Conservation (phyloP, 2,888 invertebrate species). For the Azorinus chamasolen region DNA sequence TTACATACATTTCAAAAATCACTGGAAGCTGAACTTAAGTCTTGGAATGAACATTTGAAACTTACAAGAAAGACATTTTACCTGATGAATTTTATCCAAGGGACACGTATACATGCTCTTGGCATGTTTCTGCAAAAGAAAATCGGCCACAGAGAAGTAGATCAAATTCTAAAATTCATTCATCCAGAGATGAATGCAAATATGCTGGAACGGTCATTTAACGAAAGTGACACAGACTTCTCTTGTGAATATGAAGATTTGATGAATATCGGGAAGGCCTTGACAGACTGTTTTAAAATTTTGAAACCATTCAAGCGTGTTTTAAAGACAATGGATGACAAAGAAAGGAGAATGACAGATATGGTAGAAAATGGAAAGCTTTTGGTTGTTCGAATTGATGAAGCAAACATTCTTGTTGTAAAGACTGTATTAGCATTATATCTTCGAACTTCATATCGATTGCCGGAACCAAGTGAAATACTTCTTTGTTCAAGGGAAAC, state of each 20-base stretch:
- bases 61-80: slow-evolving; percentile 35
- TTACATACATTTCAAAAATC: slow-evolving; percentile 11
- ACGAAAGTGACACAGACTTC: neutral
- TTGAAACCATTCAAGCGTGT: slow-evolving; percentile 19
- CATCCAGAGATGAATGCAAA: slow-evolving; percentile 40
- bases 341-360: slow-evolving; percentile 39
- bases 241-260: too few species aligned
- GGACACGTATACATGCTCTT: slow-evolving; percentile 59
- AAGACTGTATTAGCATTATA: slow-evolving; percentile 65
- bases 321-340: slow-evolving; percentile 9
- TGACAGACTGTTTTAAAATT: slow-evolving; percentile 42
- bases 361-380: slow-evolving; percentile 59
- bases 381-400: slow-evolving; percentile 60
- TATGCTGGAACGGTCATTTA: slow-evolving; percentile 4
- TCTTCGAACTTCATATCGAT: slow-evolving; percentile 52
- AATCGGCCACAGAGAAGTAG: slow-evolving; percentile 6
- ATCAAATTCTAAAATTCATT: slow-evolving; percentile 50
- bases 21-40: slow-evolving; percentile 22
- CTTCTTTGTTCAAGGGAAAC: slow-evolving; percentile 67
- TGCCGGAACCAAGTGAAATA: slow-evolving; percentile 69
- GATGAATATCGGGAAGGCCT: slow-evolving; percentile 31
- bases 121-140: slow-evolving; percentile 44
- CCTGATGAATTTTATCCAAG: slow-evolving; percentile 63
- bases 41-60: slow-evolving; percentile 53
- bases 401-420: slow-evolving; percentile 58